phyloP scores from a whole-genome alignment of 53 echinoderm and acorn worm species.

The Temnopleurus reevesii region DNA sequence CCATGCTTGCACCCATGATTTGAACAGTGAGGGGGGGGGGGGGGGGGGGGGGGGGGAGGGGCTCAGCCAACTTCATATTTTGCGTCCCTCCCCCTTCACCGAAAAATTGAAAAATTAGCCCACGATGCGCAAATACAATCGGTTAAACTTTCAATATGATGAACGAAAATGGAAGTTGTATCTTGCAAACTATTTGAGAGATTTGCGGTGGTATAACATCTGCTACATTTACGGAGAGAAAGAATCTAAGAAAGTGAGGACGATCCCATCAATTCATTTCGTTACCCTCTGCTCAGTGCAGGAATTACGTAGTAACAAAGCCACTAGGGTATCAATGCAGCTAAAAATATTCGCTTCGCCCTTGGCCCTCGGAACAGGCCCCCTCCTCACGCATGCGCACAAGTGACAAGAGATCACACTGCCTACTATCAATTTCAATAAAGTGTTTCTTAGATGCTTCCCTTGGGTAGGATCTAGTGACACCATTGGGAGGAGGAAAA shows the following conservation, averaged over 20 bases:
- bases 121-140: too few relatives aligned
- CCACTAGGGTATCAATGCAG: conserved; percentile 39
- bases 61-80: too few relatives aligned
- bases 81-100: too few relatives aligned
- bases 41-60: too few relatives aligned
- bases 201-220: too few relatives aligned
- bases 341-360: conserved; percentile 39
- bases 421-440: conserved; percentile 31
- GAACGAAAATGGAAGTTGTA: too few relatives aligned
- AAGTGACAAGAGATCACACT: conserved; percentile 36
- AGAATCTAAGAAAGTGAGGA: conserved; percentile 2
- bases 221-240: too few relatives aligned
- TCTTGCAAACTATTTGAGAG: too few relatives aligned
- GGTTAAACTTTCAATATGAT: too few relatives aligned
- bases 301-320: conserved; percentile 54
- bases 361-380: conserved; percentile 46
- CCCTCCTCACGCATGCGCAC: conserved; percentile 50
- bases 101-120: too few relatives aligned
- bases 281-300: conserved; percentile 16
- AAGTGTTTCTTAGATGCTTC: conserved; percentile 21
- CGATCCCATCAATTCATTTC: neutral
- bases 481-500: neutral
- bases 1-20: too few relatives aligned
- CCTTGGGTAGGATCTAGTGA: conserved; percentile 39
- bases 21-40: too few relatives aligned